These are phyloP conservation scores for Scaptomyza hsui DNA, from an alignment of 1,140 invertebrate species.

Conservation along the genomic window DNA sequence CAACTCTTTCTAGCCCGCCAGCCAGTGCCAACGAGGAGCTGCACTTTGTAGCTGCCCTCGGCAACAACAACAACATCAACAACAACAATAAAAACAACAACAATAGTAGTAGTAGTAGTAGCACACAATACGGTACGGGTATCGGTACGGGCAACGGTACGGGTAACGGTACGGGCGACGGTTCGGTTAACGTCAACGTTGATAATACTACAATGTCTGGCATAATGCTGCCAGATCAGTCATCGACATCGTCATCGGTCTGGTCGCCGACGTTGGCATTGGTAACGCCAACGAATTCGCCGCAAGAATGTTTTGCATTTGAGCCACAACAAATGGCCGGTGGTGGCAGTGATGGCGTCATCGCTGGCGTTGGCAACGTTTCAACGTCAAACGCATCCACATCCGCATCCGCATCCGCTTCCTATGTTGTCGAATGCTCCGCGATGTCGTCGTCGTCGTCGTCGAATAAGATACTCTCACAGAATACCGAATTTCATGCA, in stretches of 20 bases:
- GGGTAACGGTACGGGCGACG: constrained; percentile 4
- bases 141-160: constrained; percentile 29
- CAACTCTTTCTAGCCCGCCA: constrained; percentile 92
- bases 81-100: constrained; percentile 12
- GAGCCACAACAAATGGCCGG: constrained; percentile 43
- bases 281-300: constrained; percentile 79
- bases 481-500: constrained; percentile 59
- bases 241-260: constrained; percentile 11
- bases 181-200: not conserved
- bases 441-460: constrained; percentile 7
- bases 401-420: constrained; percentile 27
- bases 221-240: constrained; percentile 7
- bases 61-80: constrained; percentile 13
- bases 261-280: constrained; percentile 75
- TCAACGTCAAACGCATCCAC: constrained; percentile 40
- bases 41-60: constrained; percentile 51
- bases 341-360: constrained; percentile 28
- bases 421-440: constrained; percentile 33
- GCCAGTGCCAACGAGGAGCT: constrained; percentile 84
- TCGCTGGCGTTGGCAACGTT: constrained; percentile 64
- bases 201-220: not conserved
- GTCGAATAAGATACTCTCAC: constrained; percentile 60
- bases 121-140: constrained; percentile 22
- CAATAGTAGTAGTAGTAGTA: not conserved
- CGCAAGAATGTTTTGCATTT: constrained; percentile 64